These are phyloP conservation scores for Diploscapter pachys DNA, from an alignment of 1,140 invertebrate species.

Conservation along the genomic window DNA sequence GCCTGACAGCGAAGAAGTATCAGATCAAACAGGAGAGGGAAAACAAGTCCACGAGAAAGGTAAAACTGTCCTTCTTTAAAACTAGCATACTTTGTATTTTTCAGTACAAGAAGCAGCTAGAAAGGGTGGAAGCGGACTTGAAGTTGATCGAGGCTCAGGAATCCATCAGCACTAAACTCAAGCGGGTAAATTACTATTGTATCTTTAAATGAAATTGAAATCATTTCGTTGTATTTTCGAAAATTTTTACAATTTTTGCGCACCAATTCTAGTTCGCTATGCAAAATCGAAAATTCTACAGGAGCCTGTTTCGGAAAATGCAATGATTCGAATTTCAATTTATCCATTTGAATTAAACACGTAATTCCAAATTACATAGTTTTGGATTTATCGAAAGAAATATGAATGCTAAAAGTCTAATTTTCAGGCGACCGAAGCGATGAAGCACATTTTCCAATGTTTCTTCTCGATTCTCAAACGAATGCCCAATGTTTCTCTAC, in stretches of 20 bases:
- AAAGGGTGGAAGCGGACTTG: slow-evolving; percentile 81
- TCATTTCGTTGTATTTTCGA: no score
- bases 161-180: slow-evolving; percentile 73
- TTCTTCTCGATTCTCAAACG: slow-evolving; percentile 79
- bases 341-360: no score
- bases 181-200: slow-evolving; percentile 62
- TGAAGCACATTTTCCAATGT: slow-evolving; percentile 82
- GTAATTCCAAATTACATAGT: no score
- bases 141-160: slow-evolving; percentile 85
- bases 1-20: slow-evolving; percentile 74
- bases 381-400: no score
- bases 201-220: no score
- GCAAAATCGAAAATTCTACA: no score
- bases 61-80: slow-evolving; percentile 43
- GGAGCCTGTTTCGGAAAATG: no score
- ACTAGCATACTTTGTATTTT: slow-evolving; percentile 21
- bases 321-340: no score
- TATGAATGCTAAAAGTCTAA: slow-evolving; percentile 16
- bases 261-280: no score
- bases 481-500: slow-evolving; percentile 62
- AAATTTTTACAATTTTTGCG: no score
- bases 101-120: slow-evolving; percentile 64
- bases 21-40: slow-evolving; percentile 68
- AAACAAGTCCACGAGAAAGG: slow-evolving; percentile 81
- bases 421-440: slow-evolving; percentile 77